A percentile compares a stretch with the other conserved stretches of the same genome.
These are phyloP conservation scores for Coronaproctus castanopsis DNA, from an alignment of 2,888 invertebrate species.

Conservation along the genomic window DNA sequence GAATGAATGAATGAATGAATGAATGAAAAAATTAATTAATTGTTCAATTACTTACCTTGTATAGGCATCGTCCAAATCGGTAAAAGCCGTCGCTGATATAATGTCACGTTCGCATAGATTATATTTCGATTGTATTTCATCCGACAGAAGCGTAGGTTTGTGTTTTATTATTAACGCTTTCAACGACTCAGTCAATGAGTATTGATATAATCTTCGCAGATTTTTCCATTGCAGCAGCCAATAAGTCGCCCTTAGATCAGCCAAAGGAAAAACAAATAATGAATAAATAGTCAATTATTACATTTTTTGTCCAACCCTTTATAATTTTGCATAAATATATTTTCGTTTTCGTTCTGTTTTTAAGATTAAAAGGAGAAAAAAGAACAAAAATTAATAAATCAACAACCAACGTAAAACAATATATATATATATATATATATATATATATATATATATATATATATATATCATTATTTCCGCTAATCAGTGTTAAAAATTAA, in stretches of 20 bases:
- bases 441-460: too few relatives aligned
- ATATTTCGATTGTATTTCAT: conserved; percentile 45
- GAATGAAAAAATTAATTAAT: too few relatives aligned
- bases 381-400: too few relatives aligned
- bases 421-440: too few relatives aligned
- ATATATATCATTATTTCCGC: too few relatives aligned
- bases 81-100: conserved; percentile 65
- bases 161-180: conserved; percentile 71
- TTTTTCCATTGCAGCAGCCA: conserved; percentile 71
- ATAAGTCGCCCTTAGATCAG: conserved; percentile 47
- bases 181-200: conserved; percentile 82
- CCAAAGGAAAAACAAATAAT: conserved; percentile 6
- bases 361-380: too few relatives aligned
- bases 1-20: too few relatives aligned
- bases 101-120: conserved; percentile 60
- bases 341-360: too few relatives aligned
- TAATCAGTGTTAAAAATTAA: too few relatives aligned
- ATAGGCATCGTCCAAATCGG: conserved; percentile 75
- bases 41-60: conserved; percentile 43
- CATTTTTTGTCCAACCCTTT: too few relatives aligned
- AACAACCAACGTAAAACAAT: too few relatives aligned
- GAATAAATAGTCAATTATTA: background rate
- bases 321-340: too few relatives aligned
- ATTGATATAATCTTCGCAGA: conserved; percentile 71
- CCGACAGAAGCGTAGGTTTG: conserved; percentile 49